Conservation (phyloP, 92 coral and sea anemone genomes). For the Heteractis magnifica region DNA sequence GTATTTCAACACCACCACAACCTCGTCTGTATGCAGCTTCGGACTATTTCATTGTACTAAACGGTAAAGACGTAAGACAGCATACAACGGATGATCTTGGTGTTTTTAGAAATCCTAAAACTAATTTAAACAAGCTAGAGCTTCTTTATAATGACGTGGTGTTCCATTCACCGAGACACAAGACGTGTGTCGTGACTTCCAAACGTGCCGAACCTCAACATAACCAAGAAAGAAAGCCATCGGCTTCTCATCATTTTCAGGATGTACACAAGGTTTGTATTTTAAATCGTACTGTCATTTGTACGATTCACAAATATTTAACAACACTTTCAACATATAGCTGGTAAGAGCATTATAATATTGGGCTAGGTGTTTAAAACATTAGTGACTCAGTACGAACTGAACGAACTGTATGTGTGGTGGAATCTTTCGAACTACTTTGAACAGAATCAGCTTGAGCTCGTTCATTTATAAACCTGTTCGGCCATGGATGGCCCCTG, state of each 20-base stretch:
- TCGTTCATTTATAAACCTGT: too few relatives aligned
- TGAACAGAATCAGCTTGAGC: too few relatives aligned
- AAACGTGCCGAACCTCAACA: neutral
- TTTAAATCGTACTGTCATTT: neutral
- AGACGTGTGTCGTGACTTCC: conserved; percentile 22
- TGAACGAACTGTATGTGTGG: too few relatives aligned
- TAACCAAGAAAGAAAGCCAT: neutral
- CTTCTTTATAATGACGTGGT: conserved; percentile 54
- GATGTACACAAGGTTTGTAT: conserved; percentile 5
- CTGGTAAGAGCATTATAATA: too few relatives aligned
- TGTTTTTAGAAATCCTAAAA: conserved; percentile 34
- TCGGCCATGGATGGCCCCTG: too few relatives aligned
- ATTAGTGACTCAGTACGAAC: too few relatives aligned
- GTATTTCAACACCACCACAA: neutral
- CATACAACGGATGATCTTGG: conserved; percentile 39
- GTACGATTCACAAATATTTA: too few relatives aligned
- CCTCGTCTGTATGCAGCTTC: conserved; percentile 33
- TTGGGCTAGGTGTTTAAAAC: too few relatives aligned
- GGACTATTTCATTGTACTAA: conserved; percentile 46
- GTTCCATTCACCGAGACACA: conserved; percentile 42
- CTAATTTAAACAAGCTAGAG: conserved; percentile 46
- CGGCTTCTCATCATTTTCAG: neutral
- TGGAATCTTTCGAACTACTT: too few relatives aligned
- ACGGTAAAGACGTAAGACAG: conserved; percentile 35
- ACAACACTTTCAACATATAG: too few relatives aligned